Conservation (phyloP, 2,797 vertebrate species). For the Coendou prehensilis region DNA sequence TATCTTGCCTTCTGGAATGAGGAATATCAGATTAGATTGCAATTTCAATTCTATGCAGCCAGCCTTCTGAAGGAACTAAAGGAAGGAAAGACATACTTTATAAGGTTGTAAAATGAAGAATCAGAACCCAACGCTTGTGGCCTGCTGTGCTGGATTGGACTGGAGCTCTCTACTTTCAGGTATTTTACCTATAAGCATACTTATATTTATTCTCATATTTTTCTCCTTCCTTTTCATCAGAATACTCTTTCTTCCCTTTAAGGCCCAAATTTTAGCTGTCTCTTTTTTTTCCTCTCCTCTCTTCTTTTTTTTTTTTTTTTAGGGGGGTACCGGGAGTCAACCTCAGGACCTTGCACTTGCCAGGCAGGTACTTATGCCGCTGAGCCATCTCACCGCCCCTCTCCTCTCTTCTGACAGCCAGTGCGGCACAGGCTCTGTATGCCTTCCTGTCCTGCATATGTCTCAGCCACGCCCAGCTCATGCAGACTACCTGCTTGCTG, state of each 20-base stretch:
- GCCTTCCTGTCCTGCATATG: fast-evolving
- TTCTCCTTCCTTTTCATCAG: background rate
- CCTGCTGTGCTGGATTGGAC: fast-evolving
- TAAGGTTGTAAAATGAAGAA: background rate
- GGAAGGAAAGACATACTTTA: background rate
- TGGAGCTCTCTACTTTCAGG: background rate
- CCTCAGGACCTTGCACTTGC: no score
- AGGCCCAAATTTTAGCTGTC: background rate
- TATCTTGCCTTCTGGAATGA: background rate
- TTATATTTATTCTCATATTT: background rate
- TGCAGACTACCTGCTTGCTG: background rate
- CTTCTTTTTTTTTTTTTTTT: no score
- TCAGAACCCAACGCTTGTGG: fast-evolving
- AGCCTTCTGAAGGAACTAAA: background rate
- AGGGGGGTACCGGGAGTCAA: no score
- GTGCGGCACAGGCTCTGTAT: fast-evolving
- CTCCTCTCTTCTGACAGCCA: no score
- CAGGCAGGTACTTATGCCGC: no score
- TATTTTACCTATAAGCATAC: fast-evolving
- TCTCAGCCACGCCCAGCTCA: fast-evolving
- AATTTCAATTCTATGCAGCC: background rate
- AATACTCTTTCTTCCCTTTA: background rate
- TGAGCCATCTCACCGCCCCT: no score
- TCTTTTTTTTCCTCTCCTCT: no score
- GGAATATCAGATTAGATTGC: background rate